Base-by-base conservation (phyloP, 1,140 invertebrate genomes). In the Phenacoccus solenopsis region DNA sequence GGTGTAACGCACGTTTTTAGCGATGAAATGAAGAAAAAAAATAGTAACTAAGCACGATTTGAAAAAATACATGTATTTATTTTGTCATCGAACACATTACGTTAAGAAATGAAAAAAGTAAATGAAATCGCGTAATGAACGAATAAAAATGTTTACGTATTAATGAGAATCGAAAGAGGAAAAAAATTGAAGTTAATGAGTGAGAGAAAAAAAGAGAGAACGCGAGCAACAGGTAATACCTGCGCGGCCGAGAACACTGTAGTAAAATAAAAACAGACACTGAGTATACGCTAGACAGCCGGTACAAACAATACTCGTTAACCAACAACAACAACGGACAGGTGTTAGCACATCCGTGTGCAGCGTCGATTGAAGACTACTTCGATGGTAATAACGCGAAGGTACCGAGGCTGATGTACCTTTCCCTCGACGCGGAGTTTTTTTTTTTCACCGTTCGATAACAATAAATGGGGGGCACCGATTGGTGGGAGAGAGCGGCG, bases 291-390 rank as follows among this genome's bases (percentile, higher is more conserved):
- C 21, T 22, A 64, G 59, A 64, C 59, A 64, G 59, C 59, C 59
- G 59, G 25, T 25, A 64, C 59, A 64, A 64, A 64, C 59, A 24
- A 64, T 64, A 64, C 59, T 64, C 59, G 59, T 64, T 64, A 25
- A 64, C 25, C 38, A 49, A 49, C 38, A 49, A 49, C 38, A 49
- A 64, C 22, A 64, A 64, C 22, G 21, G 59, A 64, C 59, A 64
- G 59, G 59, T 64, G 59, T 64, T 64, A 27, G 59, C 59, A 64
- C 59, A 64, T 64, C 59, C 59, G 59, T 25, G 21, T 24, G 25
- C 25, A 27, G 59, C 59, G 20, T 64, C 59, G 59, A 64, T 64
- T 20, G 59, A 64, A 64, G 59, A 64, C 59, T 64, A 64, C 25
- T 64, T 64, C 10, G 22, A 64, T 27, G 59, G 59, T 64, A 64